Percentiles rank a stretch among this genome's conserved stretches.
Evolutionary conservation across 2,888 invertebrate species (phyloP).

Genomic region (Aspidiotus rigidus): DNA sequence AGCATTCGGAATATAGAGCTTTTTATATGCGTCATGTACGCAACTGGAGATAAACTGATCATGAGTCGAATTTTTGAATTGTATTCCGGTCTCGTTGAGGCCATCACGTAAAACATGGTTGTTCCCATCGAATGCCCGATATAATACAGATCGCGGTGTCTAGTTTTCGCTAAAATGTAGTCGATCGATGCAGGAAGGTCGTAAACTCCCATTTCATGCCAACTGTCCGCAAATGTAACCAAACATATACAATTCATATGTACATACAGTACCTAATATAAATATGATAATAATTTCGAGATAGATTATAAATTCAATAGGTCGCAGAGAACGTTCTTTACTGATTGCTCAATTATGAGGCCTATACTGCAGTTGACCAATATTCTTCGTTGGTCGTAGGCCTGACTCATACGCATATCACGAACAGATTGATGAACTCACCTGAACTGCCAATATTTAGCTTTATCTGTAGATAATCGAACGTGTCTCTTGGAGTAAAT

Average conservation of each 20-base stretch:
- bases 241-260: conserved; percentile 2
- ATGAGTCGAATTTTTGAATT: conserved; percentile 54
- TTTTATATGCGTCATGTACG: conserved; percentile 48
- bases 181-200: conserved; percentile 80
- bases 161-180: conserved; percentile 51
- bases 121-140: conserved; percentile 89
- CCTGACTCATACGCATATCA: too few relatives aligned
- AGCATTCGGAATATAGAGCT: conserved; percentile 36
- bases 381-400: too few relatives aligned
- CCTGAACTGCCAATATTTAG: conserved; percentile 58
- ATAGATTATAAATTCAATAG: background rate
- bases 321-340: too few relatives aligned
- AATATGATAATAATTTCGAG: background rate
- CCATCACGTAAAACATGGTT: conserved; percentile 60
- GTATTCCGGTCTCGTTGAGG: conserved; percentile 57
- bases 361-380: too few relatives aligned
- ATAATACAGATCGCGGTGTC: conserved; percentile 54
- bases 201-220: conserved; percentile 75
- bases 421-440: conserved; percentile 37
- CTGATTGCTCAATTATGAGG: too few relatives aligned
- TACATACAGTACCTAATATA: too few relatives aligned
- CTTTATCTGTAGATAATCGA: conserved; percentile 44
- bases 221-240: conserved; percentile 49
- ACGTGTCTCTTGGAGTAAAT: conserved; percentile 60
- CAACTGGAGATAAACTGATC: conserved; percentile 54